phyloP scores from a whole-genome alignment of 2,113 vertebrate species.

The Phylloscopus trochiloides region DNA sequence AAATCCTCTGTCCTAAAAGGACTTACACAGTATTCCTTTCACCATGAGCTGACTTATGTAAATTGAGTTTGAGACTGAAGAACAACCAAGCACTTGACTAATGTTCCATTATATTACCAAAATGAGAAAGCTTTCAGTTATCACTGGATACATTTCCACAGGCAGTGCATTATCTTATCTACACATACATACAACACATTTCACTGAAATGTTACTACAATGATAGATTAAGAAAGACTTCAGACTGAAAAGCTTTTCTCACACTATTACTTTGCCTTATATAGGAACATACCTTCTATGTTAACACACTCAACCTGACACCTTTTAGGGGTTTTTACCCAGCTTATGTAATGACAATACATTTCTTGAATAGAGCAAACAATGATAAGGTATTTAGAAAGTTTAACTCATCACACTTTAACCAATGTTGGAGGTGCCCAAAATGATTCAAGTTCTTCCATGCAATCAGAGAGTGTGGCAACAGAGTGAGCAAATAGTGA shows the following conservation, averaged over 20 bases:
- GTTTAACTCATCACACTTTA: neutral
- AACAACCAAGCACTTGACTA: neutral
- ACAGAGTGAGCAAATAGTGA: neutral
- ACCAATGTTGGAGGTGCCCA: neutral
- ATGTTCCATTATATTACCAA: neutral
- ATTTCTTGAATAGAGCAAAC: neutral
- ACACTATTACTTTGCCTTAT: neutral
- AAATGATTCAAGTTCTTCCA: neutral
- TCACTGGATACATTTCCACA: neutral
- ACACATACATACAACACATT: neutral
- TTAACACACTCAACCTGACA: neutral
- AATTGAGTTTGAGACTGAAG: neutral
- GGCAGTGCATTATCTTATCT: neutral
- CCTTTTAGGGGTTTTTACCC: accelerated
- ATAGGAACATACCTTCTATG: neutral
- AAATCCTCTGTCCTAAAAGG: neutral
- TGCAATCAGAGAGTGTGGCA: neutral
- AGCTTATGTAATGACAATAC: neutral
- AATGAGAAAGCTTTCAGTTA: constrained; percentile 21
- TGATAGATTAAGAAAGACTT: neutral
- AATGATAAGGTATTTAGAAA: neutral
- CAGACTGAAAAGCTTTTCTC: neutral
- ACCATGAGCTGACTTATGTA: neutral
- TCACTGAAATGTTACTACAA: neutral
- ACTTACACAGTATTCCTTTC: neutral